phyloP scores from a whole-genome alignment of 2,113 vertebrate genomes.

The Macquaria ambigua region DNA sequence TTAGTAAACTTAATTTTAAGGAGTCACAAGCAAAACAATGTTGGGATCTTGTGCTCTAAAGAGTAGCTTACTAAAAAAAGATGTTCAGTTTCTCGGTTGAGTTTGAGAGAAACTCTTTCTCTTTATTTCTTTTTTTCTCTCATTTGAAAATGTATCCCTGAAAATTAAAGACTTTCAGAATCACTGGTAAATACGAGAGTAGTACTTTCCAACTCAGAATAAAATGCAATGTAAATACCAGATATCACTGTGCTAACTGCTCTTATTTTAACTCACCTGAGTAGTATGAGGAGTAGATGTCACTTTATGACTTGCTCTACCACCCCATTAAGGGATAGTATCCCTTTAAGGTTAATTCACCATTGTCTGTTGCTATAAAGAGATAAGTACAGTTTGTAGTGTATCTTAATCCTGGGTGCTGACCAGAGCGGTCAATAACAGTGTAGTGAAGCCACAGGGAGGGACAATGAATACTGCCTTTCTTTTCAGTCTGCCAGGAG shows the following conservation, averaged over 20 bases:
- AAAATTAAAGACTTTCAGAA: neutral
- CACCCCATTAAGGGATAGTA: constrained; percentile 39
- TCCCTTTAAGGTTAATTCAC: constrained; percentile 41
- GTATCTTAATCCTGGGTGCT: constrained; percentile 52
- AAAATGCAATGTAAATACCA: neutral
- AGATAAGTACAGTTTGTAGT: constrained; percentile 56
- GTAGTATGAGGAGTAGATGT: neutral
- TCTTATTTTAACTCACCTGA: neutral
- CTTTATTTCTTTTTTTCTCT: neutral
- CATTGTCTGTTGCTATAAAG: constrained; percentile 46
- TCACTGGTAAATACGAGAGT: neutral
- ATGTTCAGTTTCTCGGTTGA: neutral
- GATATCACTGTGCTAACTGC: neutral
- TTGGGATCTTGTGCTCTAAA: neutral
- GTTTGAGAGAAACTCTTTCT: neutral
- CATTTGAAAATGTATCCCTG: neutral
- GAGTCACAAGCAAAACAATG: neutral
- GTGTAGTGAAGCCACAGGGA: constrained; percentile 40
- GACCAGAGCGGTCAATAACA: constrained; percentile 56
- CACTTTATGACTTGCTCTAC: neutral
- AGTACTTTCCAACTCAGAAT: neutral
- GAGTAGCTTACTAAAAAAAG: neutral
- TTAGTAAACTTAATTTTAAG: neutral
- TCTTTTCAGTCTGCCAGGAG: constrained; percentile 55
- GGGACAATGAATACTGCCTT: constrained; percentile 65